A percentile compares a stretch with the other conserved stretches of the same genome.
Conservation (phyloP, 2,113 vertebrate species). For the Bubo bubo region DNA sequence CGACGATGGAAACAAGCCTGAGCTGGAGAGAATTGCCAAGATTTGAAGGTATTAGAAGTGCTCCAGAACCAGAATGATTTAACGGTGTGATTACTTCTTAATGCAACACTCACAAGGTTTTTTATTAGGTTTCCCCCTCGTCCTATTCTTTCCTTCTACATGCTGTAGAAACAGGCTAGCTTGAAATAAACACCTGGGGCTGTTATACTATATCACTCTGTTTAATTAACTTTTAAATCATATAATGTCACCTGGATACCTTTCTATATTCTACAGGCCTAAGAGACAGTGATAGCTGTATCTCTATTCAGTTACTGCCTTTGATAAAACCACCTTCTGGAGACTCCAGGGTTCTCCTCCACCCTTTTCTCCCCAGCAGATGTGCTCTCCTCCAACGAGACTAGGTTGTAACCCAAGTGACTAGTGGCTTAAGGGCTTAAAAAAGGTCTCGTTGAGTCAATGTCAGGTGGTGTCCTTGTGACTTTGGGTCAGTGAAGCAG, state of each 20-base stretch:
- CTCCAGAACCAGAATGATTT: conserved; percentile 60
- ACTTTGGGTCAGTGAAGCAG: not conserved
- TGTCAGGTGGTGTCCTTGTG: not conserved
- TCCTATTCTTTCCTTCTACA: conserved; percentile 54
- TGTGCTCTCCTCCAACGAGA: not conserved
- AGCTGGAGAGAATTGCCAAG: conserved; percentile 13
- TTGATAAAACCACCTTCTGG: not conserved
- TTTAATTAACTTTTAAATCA: conserved; percentile 81
- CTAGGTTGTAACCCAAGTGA: not conserved
- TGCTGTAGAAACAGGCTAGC: conserved; percentile 5
- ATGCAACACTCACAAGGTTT: conserved; percentile 41
- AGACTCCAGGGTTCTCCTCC: not conserved
- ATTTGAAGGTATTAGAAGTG: conserved; percentile 41
- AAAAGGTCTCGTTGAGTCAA: not conserved
- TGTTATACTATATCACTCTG: conserved; percentile 54
- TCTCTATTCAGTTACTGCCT: not conserved
- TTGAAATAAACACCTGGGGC: conserved; percentile 72
- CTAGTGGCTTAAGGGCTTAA: not conserved
- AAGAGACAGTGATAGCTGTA: not conserved
- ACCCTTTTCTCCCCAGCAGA: not conserved
- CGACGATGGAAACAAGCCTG: not conserved
- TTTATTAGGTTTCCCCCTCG: conserved; percentile 64
- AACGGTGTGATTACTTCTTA: conserved; percentile 63
- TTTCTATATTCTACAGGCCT: conserved; percentile 6
- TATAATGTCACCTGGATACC: conserved; percentile 30